Evolutionary conservation across 1,140 invertebrate genomes (phyloP), one percentile per base, ranked within the genome.

Genomic region (Lethrus apterus): DNA sequence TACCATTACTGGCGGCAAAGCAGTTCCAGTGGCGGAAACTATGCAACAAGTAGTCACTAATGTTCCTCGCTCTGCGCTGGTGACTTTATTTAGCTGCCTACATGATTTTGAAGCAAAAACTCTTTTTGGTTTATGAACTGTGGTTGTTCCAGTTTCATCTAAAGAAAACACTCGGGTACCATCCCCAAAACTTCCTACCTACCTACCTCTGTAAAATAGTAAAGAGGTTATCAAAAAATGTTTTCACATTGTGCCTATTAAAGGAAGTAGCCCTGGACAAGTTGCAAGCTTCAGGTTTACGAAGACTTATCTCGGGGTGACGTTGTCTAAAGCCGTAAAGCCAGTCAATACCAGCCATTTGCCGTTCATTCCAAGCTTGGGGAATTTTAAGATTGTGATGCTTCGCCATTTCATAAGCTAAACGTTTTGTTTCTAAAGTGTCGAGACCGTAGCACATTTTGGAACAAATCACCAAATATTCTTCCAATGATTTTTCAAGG

Each of bases 101-200:
- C 45, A 20, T 2, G 55, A 54, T 55, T 53, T 61, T 14, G 15
- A 14, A 18, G 58, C 55, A 30, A 66, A 9, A 17, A 46, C 21
- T 35, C 38, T 47, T 26, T 44, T 43, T n/a, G 57, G 50, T 13
- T 55, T 60, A 35, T 51, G 38, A n/a, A 51, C 44, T 13, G 18
- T 46, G 4, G 63, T 72, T 4, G 65, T 58, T 2, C 58, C 64
- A n/a, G 64, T 71, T 57, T 70, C 67, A 52, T 70, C 68, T 14
- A 68, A 42, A 51, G 72, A 71, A 46, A 46, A 72, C 18, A 72
- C 59, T 41, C 61, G 42, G 15, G 48, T 52, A 4, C 54, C 40
- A 47, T 54, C 23, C 11, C 20, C 2, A 44, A 50, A 50, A 24
- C 17, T 32, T 1, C 31, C 31, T 14, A 9, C 13, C 11, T 32